Evolutionary conservation across 2,888 invertebrate genomes (phyloP).

Genomic region (Acanthopleura granulata): DNA sequence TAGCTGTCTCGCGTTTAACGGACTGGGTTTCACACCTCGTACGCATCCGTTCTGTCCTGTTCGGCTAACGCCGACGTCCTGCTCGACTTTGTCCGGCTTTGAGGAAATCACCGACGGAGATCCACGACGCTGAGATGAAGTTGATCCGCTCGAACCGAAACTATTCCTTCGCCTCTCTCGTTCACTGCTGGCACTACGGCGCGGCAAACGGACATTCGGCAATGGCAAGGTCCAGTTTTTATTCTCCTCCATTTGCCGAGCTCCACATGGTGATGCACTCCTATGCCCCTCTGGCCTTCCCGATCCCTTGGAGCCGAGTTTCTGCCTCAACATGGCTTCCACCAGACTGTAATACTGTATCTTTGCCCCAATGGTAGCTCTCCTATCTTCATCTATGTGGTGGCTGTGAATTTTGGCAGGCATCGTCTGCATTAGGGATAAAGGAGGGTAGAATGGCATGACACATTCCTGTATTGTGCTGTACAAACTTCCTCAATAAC

Average conservation of each 20-base stretch:
- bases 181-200: neutral
- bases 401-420: neutral
- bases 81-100: no score
- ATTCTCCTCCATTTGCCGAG: neutral
- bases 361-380: slow-evolving; percentile 12
- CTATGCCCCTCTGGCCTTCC: neutral
- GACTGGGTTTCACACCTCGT: neutral
- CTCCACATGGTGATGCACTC: neutral
- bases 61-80: no score
- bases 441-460: neutral
- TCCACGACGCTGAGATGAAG: neutral
- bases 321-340: neutral
- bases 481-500: no score
- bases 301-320: neutral
- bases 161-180: neutral
- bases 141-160: neutral
- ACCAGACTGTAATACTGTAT: neutral
- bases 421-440: neutral
- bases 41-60: no score
- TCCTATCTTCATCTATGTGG: neutral
- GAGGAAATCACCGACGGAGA: no score
- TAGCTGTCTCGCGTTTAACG: neutral
- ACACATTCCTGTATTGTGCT: no score
- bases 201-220: neutral
- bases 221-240: neutral